Conservation (phyloP, 2,888 invertebrate species). For the Chalcosyrphus nemorum region DNA sequence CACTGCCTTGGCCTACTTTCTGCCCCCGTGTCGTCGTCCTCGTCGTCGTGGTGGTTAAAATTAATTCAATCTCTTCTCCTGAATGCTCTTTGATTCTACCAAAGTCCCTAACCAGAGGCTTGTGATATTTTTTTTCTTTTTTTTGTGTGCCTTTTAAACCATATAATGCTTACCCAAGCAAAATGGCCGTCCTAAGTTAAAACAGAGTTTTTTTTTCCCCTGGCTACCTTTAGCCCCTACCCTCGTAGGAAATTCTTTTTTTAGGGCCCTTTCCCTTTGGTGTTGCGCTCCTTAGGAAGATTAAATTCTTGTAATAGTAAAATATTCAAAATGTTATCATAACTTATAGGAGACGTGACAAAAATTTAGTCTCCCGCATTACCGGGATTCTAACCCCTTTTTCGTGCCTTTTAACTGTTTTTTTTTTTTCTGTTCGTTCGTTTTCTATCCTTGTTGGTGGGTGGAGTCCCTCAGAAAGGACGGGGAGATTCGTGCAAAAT, state of each 20-base stretch:
- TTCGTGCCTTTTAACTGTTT: constrained; percentile 43
- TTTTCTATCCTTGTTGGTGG: constrained; percentile 3
- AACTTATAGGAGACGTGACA: constrained; percentile 71
- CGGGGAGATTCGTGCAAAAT: constrained; percentile 34
- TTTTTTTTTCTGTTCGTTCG: not conserved
- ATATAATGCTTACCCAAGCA: constrained; percentile 27
- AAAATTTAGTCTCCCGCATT: constrained; percentile 69
- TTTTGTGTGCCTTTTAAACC: not conserved
- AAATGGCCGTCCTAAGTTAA: constrained; percentile 37
- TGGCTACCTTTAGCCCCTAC: not conserved
- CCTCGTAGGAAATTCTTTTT: not conserved
- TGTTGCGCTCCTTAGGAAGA: constrained; percentile 28
- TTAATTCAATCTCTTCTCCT: constrained; percentile 60
- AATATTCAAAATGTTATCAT: constrained; percentile 73
- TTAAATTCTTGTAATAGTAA: constrained; percentile 65
- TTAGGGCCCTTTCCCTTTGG: not conserved
- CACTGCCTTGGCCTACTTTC: constrained; percentile 33
- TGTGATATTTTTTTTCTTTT: constrained; percentile 17
- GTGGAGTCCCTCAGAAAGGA: not conserved
- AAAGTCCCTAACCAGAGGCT: not conserved
- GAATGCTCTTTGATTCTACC: constrained; percentile 35
- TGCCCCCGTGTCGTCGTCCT: constrained; percentile 3
- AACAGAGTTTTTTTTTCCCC: not conserved
- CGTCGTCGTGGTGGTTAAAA: too few species aligned
- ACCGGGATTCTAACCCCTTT: constrained; percentile 57